Conservation (phyloP, 2,888 invertebrate species). For the Pasiphila rectangulata region DNA sequence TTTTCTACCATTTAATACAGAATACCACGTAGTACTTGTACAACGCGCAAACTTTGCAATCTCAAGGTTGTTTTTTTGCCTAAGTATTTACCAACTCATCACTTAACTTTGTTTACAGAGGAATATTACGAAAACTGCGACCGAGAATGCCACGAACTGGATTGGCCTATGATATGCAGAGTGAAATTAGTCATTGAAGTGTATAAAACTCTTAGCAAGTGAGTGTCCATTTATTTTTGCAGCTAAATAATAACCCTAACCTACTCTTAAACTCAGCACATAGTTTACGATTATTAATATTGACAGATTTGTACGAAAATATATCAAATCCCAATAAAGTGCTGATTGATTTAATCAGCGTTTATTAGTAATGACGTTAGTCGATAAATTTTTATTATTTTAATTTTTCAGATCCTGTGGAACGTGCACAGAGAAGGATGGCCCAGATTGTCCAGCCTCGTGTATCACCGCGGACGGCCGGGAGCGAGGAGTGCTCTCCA, state of each 20-base stretch:
- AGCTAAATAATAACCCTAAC: not conserved
- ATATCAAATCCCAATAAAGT: no score
- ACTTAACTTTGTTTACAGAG: constrained; percentile 78
- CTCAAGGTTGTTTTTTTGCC: constrained; percentile 7
- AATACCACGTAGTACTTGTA: not conserved
- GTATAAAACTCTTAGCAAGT: constrained; percentile 86
- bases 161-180: constrained; percentile 90
- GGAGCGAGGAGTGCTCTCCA: constrained; percentile 83
- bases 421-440: constrained; percentile 82
- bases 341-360: not conserved
- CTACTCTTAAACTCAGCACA: no score
- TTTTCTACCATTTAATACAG: not conserved
- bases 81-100: constrained; percentile 6
- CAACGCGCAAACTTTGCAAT: not conserved
- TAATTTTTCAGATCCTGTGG: constrained; percentile 79
- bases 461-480: constrained; percentile 85
- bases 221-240: constrained; percentile 44
- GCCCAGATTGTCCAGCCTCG: constrained; percentile 80
- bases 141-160: constrained; percentile 87
- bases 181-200: constrained; percentile 87
- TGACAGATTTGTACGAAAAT: no score
- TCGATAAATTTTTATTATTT: not conserved
- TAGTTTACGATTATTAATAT: no score
- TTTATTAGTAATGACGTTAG: no score
- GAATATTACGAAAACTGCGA: constrained; percentile 87